A percentile compares a stretch with the other conserved stretches of the same genome.
Evolutionary conservation across 2,888 invertebrate genomes (phyloP).

Genomic region (Nesidiocoris tenuis): DNA sequence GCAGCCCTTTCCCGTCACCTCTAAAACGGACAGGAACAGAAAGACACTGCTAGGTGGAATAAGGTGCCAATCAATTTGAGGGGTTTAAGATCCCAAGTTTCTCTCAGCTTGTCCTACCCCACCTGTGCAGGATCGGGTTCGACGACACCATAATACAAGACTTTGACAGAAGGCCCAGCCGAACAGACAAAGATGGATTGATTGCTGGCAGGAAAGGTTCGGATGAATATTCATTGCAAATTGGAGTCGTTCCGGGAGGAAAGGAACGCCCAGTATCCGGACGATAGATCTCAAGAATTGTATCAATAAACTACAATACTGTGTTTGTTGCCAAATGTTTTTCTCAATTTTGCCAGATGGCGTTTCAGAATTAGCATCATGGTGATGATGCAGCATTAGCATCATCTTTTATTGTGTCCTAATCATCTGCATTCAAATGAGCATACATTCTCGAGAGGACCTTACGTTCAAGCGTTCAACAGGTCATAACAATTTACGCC

Average conservation of each 20-base stretch:
- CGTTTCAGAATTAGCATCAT: no score
- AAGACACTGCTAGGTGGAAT: not conserved
- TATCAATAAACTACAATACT: no score
- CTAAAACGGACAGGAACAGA: not conserved
- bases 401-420: no score
- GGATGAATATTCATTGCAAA: not conserved
- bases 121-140: not conserved
- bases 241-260: not conserved
- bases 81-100: conserved; percentile 4
- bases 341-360: no score
- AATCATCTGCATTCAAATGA: no score
- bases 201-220: not conserved
- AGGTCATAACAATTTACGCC: no score
- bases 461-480: no score
- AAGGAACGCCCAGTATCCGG: not conserved
- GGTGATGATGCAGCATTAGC: no score
- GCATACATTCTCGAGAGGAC: no score
- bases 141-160: not conserved
- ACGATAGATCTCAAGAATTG: no score
- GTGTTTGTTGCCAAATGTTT: no score
- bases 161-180: not conserved
- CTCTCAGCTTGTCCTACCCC: not conserved
- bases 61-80: conserved; percentile 26
- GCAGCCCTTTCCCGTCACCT: not conserved
- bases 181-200: not conserved